Percentiles rank a stretch among this genome's conserved stretches.
phyloP scores from a whole-genome alignment of 1,140 invertebrate species.

The Thaumatotibia leucotreta region DNA sequence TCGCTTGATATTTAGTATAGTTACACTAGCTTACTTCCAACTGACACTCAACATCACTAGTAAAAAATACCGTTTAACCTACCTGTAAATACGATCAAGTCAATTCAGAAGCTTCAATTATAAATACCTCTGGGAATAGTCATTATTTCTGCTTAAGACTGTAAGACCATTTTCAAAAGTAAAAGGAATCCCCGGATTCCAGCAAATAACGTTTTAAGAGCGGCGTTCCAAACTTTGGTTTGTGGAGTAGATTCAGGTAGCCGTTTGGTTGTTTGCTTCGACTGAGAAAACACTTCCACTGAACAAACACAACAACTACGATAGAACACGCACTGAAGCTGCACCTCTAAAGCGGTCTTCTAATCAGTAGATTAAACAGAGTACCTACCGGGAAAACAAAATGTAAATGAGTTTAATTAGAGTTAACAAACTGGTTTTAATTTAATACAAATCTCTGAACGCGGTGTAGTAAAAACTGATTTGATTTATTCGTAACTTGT shows the following conservation, averaged over 20 bases:
- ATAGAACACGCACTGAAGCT: background rate
- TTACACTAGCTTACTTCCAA: no score
- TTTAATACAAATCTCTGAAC: background rate
- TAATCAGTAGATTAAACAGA: conserved; percentile 12
- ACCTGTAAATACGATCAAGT: no score
- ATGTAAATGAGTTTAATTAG: conserved; percentile 12
- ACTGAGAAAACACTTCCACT: conserved; percentile 12
- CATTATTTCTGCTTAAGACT: no score
- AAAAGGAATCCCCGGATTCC: background rate
- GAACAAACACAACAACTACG: background rate
- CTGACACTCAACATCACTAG: no score
- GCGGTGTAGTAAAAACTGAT: background rate
- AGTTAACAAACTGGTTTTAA: background rate
- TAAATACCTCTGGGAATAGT: no score
- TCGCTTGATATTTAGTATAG: background rate
- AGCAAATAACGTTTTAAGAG: background rate
- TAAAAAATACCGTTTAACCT: no score
- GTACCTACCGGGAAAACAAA: background rate
- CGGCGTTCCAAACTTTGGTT: background rate
- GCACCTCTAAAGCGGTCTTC: conserved; percentile 1
- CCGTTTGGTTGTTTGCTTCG: conserved; percentile 10
- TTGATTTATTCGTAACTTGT: background rate
- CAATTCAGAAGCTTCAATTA: no score
- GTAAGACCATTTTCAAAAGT: background rate
- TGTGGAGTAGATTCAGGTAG: conserved; percentile 8